Conservation (phyloP, 1,140 invertebrate genomes). For the Plodia interpunctella region DNA sequence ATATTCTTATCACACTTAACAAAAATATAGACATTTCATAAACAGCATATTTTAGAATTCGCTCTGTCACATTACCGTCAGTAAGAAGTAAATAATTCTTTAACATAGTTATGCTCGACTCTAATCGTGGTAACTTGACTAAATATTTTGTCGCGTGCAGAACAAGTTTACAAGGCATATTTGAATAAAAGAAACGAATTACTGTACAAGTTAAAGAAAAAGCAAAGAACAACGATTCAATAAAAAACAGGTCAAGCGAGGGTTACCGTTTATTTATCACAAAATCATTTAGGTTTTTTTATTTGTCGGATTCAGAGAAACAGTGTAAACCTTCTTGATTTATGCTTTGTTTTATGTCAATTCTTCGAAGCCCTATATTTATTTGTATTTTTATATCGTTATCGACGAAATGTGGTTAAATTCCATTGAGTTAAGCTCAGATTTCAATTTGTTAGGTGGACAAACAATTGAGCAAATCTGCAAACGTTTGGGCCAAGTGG, state of each 20-base stretch:
- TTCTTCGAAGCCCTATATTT: constrained; percentile 1
- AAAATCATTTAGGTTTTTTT: constrained; percentile 4
- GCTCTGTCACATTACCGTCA: constrained; percentile 8
- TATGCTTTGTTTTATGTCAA: constrained; percentile 4
- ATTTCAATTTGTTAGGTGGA: background rate
- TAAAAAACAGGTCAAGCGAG: constrained; percentile 6
- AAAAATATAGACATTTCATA: background rate
- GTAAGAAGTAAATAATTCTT: constrained; percentile 19
- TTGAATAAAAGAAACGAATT: constrained; percentile 7
- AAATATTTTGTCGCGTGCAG: constrained; percentile 47
- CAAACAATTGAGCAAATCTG: constrained; percentile 4
- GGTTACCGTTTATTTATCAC: constrained; percentile 2
- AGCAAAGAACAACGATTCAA: background rate
- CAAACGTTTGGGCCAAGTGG: constrained; percentile 5
- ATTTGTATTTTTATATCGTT: background rate
- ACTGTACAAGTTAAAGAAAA: constrained; percentile 4
- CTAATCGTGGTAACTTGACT: constrained; percentile 35
- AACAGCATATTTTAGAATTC: constrained; percentile 1
- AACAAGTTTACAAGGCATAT: constrained; percentile 13
- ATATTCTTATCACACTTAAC: background rate
- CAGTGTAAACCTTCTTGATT: constrained; percentile 2
- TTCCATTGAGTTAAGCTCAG: too few species aligned
- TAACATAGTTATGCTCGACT: constrained; percentile 30
- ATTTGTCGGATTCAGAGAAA: background rate
- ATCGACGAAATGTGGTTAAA: background rate